A percentile compares a stretch with the other conserved stretches of the same genome.
These are phyloP conservation scores for Probaryconus sp. DNA, from an alignment of 1,140 invertebrate genomes.

Conservation along the genomic window DNA sequence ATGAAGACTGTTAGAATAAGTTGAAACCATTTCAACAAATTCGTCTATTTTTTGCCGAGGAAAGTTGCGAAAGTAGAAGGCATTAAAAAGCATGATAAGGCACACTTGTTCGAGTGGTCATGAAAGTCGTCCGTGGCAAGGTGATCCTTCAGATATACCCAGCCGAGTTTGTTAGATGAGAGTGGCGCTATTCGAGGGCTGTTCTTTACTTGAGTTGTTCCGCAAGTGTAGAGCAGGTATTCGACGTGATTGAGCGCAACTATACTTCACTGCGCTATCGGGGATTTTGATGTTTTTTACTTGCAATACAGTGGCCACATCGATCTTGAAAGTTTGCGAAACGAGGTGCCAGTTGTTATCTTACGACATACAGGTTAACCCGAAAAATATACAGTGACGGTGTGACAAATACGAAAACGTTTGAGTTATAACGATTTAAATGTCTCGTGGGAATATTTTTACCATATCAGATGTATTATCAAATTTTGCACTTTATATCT, in stretches of 20 bases:
- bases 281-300: slow-evolving; percentile 59
- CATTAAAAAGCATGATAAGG: slow-evolving; percentile 52
- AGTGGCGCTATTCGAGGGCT: slow-evolving; percentile 46
- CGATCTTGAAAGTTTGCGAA: slow-evolving; percentile 59
- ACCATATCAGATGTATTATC: too few relatives aligned
- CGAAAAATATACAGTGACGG: slow-evolving; percentile 32
- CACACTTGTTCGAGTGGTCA: slow-evolving; percentile 49
- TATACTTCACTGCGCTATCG: slow-evolving; percentile 59
- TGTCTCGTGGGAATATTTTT: too few relatives aligned
- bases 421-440: too few relatives aligned
- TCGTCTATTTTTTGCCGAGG: not conserved
- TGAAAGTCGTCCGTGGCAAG: slow-evolving; percentile 31
- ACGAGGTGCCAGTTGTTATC: slow-evolving; percentile 60
- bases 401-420: slow-evolving; percentile 43
- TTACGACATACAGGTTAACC: slow-evolving; percentile 43
- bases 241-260: slow-evolving; percentile 54
- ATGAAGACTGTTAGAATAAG: slow-evolving; percentile 9
- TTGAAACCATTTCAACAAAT: slow-evolving; percentile 2
- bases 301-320: slow-evolving; percentile 51
- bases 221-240: slow-evolving; percentile 45
- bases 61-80: slow-evolving; percentile 28
- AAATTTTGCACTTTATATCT: too few relatives aligned
- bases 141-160: slow-evolving; percentile 43
- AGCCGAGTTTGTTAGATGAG: slow-evolving; percentile 51
- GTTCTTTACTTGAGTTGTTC: slow-evolving; percentile 54